Evolutionary conservation across 2,113 vertebrate genomes (phyloP).

Genomic region (Proteles cristata): DNA sequence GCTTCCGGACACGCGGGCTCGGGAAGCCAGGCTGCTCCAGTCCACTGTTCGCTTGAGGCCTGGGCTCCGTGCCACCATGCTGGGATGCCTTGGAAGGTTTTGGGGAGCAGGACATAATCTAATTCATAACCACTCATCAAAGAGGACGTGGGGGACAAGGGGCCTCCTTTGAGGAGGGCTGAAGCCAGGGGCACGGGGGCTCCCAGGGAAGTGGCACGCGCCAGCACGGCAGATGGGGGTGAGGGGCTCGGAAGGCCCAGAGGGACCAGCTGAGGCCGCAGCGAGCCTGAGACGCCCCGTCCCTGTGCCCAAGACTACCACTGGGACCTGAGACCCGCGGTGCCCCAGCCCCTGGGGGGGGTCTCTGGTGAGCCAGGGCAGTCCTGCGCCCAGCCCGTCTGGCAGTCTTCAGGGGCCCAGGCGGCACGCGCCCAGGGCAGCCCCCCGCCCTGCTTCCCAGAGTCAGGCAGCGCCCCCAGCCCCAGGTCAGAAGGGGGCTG

Average conservation of each 20-base stretch:
- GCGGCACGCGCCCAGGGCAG: too few species aligned
- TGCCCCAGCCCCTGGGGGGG: not conserved
- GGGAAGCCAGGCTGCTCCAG: not conserved
- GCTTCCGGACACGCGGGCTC: not conserved
- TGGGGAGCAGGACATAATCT: not conserved
- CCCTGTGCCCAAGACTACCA: not conserved
- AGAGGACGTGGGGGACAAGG: not conserved
- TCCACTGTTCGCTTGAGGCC: not conserved
- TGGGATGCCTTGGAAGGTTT: not conserved
- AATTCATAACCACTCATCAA: not conserved
- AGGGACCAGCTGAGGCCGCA: not conserved
- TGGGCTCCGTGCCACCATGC: not conserved
- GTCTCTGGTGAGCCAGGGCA: not conserved
- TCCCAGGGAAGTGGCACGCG: not conserved
- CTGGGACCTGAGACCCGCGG: not conserved
- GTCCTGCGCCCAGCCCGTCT: not conserved
- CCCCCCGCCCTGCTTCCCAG: too few species aligned
- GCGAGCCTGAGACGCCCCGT: not conserved
- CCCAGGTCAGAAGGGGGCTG: not conserved
- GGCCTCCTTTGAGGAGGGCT: not conserved
- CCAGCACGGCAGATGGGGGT: not conserved
- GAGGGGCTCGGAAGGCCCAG: not conserved
- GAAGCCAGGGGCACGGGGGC: not conserved
- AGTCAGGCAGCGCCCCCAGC: not conserved
- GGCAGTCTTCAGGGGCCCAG: too few species aligned